Evolutionary conservation across 1,140 invertebrate species (phyloP).

Genomic region (Callitettix versicolor): DNA sequence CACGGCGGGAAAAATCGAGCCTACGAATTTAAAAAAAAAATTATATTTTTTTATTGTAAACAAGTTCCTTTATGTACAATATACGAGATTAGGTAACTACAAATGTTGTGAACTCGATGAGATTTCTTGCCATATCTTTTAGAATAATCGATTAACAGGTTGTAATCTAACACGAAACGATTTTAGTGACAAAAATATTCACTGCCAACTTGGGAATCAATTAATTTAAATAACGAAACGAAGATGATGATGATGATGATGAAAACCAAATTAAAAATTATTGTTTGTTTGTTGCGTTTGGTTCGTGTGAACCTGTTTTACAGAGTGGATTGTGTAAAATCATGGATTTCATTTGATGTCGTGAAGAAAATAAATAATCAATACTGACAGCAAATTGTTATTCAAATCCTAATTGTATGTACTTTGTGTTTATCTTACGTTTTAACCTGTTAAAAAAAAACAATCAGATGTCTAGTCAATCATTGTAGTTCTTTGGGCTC

Average conservation of each 20-base stretch:
- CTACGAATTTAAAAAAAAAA: conserved; percentile 9
- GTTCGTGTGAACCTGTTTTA: too few species aligned
- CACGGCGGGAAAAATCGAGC: conserved; percentile 7
- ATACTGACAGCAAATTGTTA: too few species aligned
- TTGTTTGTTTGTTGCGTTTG: too few species aligned
- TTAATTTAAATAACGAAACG: neutral
- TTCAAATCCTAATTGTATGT: too few species aligned
- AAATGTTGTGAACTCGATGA: too few species aligned
- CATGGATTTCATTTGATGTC: too few species aligned
- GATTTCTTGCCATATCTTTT: neutral
- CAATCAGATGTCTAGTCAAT: conserved; percentile 14
- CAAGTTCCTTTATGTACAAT: conserved; percentile 17
- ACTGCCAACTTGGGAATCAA: neutral
- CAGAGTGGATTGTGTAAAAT: too few species aligned
- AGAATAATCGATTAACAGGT: neutral
- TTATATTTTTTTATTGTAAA: conserved; percentile 16
- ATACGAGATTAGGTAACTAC: neutral
- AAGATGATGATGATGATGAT: neutral
- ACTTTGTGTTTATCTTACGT: too few species aligned
- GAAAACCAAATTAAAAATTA: too few species aligned
- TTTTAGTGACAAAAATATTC: neutral
- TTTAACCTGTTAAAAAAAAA: conserved; percentile 4
- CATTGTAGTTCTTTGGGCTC: conserved; percentile 17
- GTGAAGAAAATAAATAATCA: too few species aligned
- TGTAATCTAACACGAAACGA: neutral